Percentiles rank a stretch among this genome's conserved stretches.
Evolutionary conservation across 2,888 invertebrate genomes (phyloP).

Genomic region (Resseliella maxima): DNA sequence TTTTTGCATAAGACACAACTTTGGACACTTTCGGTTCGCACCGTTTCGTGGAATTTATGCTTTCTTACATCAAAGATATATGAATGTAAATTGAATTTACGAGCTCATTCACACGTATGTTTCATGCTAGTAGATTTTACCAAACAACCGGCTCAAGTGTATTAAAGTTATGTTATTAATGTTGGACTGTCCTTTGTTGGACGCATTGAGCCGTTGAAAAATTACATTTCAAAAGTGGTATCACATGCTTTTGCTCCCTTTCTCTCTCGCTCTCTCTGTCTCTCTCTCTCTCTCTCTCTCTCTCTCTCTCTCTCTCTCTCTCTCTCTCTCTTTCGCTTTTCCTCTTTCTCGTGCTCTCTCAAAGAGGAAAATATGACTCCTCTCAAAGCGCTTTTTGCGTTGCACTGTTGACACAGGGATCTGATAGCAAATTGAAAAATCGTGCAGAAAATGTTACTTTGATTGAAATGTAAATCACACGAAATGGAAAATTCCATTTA

Average conservation of each 20-base stretch:
- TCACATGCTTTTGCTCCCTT: too few species aligned
- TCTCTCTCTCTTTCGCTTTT: too few species aligned
- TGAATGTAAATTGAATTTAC: background rate
- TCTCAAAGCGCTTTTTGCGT: too few species aligned
- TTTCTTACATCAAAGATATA: background rate
- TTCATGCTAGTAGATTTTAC: background rate
- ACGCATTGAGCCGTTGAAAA: background rate
- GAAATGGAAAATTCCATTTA: constrained; percentile 10
- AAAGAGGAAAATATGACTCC: too few species aligned
- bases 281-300: too few species aligned
- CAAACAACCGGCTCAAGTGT: background rate
- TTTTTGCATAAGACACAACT: background rate
- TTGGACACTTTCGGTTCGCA: background rate
- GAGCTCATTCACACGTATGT: background rate
- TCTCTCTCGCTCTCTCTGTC: too few species aligned
- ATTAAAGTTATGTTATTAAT: background rate
- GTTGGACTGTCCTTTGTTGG: background rate
- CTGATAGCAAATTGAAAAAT: constrained; percentile 40
- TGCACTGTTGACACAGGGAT: background rate
- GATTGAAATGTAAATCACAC: constrained; percentile 48
- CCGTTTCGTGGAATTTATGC: background rate
- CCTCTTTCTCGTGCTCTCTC: too few species aligned
- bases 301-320: too few species aligned
- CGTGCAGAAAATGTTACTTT: constrained; percentile 12
- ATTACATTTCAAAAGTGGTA: constrained; percentile 12